Percentiles rank a stretch among this genome's conserved stretches.
Conservation (phyloP, 2,797 vertebrate species). For the Mallotus villosus region DNA sequence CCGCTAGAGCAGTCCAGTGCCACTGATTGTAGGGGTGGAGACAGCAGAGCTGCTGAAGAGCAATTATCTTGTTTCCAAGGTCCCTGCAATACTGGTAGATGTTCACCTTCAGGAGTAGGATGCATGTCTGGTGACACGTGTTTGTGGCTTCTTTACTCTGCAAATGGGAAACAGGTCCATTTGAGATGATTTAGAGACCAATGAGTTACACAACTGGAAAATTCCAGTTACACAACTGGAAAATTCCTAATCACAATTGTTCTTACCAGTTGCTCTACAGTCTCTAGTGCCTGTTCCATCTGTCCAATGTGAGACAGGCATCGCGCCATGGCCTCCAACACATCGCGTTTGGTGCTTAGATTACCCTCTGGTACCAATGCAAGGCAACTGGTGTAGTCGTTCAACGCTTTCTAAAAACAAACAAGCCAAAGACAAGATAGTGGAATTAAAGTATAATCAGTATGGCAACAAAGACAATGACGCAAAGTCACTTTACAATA, state of each 20-base stretch:
- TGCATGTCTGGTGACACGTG: conserved; percentile 84
- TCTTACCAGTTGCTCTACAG: conserved; percentile 82
- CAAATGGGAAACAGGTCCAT: conserved; percentile 10
- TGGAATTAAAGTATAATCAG: not conserved
- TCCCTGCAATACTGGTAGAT: conserved; percentile 74
- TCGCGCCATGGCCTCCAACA: conserved; percentile 89
- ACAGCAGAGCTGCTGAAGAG: conserved; percentile 84
- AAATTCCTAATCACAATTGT: not conserved
- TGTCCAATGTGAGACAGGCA: conserved; percentile 83
- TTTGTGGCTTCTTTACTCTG: conserved; percentile 86
- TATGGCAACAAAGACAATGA: not conserved
- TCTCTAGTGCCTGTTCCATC: conserved; percentile 75
- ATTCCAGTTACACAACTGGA: too few relatives aligned
- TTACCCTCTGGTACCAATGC: conserved; percentile 80
- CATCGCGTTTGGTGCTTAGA: conserved; percentile 84
- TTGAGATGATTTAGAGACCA: too few relatives aligned
- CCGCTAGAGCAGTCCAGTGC: conserved; percentile 85
- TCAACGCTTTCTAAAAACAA: conserved; percentile 78
- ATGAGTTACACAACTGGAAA: not conserved
- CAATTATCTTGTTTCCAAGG: conserved; percentile 57
- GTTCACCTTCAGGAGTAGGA: conserved; percentile 82
- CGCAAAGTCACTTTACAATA: not conserved
- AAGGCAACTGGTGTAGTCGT: conserved; percentile 81
- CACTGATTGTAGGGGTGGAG: conserved; percentile 87
- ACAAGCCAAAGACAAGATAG: not conserved